Conservation (phyloP, 2,797 vertebrate species). For the Xenopus petersii region DNA sequence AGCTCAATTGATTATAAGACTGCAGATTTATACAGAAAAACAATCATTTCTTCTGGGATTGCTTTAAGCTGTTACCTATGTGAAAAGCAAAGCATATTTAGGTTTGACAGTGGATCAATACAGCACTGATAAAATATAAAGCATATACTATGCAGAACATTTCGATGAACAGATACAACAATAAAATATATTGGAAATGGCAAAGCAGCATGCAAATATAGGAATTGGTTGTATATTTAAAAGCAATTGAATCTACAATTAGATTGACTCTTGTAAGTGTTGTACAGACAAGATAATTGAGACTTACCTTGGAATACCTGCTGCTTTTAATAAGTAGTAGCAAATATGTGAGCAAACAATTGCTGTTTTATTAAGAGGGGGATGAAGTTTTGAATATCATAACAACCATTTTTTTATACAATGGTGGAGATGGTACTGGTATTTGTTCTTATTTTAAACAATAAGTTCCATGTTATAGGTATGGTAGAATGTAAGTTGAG, state of each 20-base stretch:
- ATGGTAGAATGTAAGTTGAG: too few relatives aligned
- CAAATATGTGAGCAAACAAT: slow-evolving; percentile 12
- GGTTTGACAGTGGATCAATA: too few relatives aligned
- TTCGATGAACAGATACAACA: neutral
- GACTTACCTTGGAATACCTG: slow-evolving; percentile 9
- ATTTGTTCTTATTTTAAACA: too few relatives aligned
- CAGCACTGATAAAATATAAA: too few relatives aligned
- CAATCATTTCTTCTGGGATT: neutral
- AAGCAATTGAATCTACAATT: slow-evolving; percentile 3
- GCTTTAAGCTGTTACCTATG: too few relatives aligned
- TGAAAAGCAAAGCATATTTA: too few relatives aligned
- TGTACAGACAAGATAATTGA: slow-evolving; percentile 12
- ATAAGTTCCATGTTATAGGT: too few relatives aligned
- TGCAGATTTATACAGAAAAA: neutral
- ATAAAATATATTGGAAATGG: neutral
- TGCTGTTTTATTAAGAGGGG: neutral
- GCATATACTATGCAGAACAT: too few relatives aligned
- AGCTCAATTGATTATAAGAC: neutral
- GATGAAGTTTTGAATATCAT: too few relatives aligned
- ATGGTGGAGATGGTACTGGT: too few relatives aligned
- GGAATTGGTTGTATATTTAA: slow-evolving; percentile 1
- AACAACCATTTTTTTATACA: too few relatives aligned
- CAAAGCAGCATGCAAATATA: neutral
- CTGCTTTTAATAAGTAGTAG: slow-evolving; percentile 12
- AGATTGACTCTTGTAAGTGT: slow-evolving; percentile 11